These are phyloP conservation scores for Drosophila neotestacea DNA, from an alignment of 2,888 invertebrate species.

Conservation along the genomic window DNA sequence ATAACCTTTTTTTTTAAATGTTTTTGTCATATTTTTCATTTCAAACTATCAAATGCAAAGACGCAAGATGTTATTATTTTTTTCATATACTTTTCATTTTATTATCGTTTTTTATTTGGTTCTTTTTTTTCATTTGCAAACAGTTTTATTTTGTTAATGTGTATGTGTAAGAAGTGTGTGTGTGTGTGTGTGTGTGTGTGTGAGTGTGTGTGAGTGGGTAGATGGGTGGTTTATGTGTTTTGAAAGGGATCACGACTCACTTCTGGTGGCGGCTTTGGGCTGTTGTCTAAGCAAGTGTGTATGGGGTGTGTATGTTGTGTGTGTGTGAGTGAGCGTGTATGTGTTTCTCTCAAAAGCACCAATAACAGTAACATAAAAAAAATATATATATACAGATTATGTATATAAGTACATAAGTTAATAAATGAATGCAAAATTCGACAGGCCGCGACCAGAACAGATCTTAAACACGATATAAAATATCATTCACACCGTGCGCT, in stretches of 20 bases:
- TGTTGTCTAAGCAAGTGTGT: slow-evolving; percentile 25
- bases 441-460: slow-evolving; percentile 51
- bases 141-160: slow-evolving; percentile 25
- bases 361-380: slow-evolving; percentile 60
- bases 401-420: slow-evolving; percentile 38
- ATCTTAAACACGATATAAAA: slow-evolving; percentile 42
- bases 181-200: slow-evolving; percentile 8
- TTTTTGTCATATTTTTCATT: neutral
- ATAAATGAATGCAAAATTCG: slow-evolving; percentile 44
- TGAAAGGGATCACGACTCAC: slow-evolving; percentile 22
- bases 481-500: slow-evolving; percentile 55
- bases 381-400: slow-evolving; percentile 23
- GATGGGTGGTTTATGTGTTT: neutral
- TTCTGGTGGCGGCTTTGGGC: slow-evolving; percentile 31
- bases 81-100: slow-evolving; percentile 54
- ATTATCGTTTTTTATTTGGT: slow-evolving; percentile 60
- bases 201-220: neutral
- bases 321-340: slow-evolving; percentile 27
- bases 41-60: neutral
- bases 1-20: neutral
- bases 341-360: slow-evolving; percentile 59
- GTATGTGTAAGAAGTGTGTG: slow-evolving; percentile 20
- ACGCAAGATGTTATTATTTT: neutral
- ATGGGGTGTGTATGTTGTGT: slow-evolving; percentile 26
- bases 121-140: slow-evolving; percentile 59